Evolutionary conservation across 2,797 vertebrate genomes (phyloP), one percentile per base, ranked within the genome.

Genomic region (Epinephelus coioides): DNA sequence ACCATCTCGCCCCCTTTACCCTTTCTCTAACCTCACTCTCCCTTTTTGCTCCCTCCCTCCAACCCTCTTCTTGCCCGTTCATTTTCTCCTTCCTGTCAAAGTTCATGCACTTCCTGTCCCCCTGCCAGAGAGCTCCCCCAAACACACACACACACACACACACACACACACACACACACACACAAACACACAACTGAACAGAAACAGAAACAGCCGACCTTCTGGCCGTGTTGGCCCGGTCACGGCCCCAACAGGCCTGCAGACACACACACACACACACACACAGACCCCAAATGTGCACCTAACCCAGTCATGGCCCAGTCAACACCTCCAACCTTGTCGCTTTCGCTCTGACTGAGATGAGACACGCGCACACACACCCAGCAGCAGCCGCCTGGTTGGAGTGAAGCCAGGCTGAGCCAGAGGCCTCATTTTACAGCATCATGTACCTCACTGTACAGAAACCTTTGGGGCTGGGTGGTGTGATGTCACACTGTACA

Each of bases 21-120:
- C 88, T 83, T 10, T 82, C 79, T 34, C 73, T 88, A 84, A 90
- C 91, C 90, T 78, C 85, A 6, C 54, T 76, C 63, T 71, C 73
- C 64, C 72, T 78, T 80, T 61, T n/a, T 54, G 15, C 70, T 27
- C 69, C 46, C 54, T 34, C 59, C 54, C 69, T 84, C 78, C 65
- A 65, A 86, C 69, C 2, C 76, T 77, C 66, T 63, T 61, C 40
- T 78, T 69, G 50, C 80, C 54, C 38, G 38, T 84, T 88, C 87
- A 88, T 91, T 89, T 91, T 90, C 90, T 92, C 89, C 81, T 91
- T 93, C 91, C 91, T 90, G 88, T 91, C 87, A 88, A 88, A 93
- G 93, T 93, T 93, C 91, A 82, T 89, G 89, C 91, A 93, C 92
- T 94, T 94, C 93, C 93, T 89, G 88, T 83, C 54, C 69, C 88